Base-by-base conservation (phyloP, 2,888 invertebrate genomes). In the Osedax fenrisi region DNA sequence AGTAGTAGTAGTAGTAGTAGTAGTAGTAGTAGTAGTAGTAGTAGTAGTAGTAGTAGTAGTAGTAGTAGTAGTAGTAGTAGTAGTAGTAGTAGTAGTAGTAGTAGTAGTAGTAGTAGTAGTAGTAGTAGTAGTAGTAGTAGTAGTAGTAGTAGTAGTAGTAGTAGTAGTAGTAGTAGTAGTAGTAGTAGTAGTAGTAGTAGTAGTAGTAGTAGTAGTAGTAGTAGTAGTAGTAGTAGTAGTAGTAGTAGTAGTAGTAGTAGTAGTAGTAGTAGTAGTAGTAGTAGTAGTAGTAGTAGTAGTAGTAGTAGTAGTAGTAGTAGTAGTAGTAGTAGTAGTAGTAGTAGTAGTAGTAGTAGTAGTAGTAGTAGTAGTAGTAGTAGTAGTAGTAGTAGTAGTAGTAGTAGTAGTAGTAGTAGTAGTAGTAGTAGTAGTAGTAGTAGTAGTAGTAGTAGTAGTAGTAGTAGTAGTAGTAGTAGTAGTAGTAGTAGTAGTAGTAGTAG, bases 11-110 rank as follows among this genome's bases (percentile, higher is more conserved):
- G 72, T 72, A 72, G 72, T 67, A 72, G 72, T 72, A 72, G 72
- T 72, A 72, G 72, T 72, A 72, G 72, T 72, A 72, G 62, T 72
- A 72, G 72, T 67, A 72, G 72, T 72, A 72, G 72, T 62, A 72
- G 72, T 72, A 72, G 72, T 72, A 72, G 72, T 72, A 72, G 64
- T 72, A 72, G 72, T 72, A 72, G 72, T 72, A 72, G 68, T 72
- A 72, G 72, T 1, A 72, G 72, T 62, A 72, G 72, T 72, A 72
- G 72, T 72, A 72, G 72, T 72, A 72, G 72, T 72, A 72, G 67
- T 72, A 72, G 72, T 72, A 72, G 72, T 72, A 72, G 72, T 72
- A 72, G 72, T 1, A 72, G 72, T 72, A 62, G 72, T 62, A 72
- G 62, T 1, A 72, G 72, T 72, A 64, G 72, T 72, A 72, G 72